Evolutionary conservation across 2,888 invertebrate genomes (phyloP), one percentile per base, ranked within the genome.

Genomic region (Catotricha subobsoleta): DNA sequence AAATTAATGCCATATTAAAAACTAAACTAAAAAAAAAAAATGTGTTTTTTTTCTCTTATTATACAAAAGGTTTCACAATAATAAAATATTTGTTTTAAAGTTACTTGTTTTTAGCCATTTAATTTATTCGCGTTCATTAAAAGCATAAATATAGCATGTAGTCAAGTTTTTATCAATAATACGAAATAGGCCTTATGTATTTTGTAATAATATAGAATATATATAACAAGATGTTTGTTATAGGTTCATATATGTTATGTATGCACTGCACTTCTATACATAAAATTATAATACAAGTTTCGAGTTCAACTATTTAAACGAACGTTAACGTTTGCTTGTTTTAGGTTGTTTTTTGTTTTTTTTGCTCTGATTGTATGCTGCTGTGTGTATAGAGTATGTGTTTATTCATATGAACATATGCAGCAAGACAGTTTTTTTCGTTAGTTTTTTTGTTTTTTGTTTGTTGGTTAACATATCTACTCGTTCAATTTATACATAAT

Each of bases 41-140:
- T 20, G 34, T n/a, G 19, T 33, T 33, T 33, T 18, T 2, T 4
- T 6, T 21, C 20, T 36, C 36, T 36, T 36, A 25, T 9, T 8
- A 15, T 10, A 25, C 34, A 34, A 13, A 25, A 25, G 23, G 36
- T 36, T 23, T 25, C 25, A 10, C 25, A 6, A 10, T 25, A 8
- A 8, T 25, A 25, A 25, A 25, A 25, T 10, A 25, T 25, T 25
- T 10, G 36, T 36, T 36, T 6, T 25, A 25, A 25, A 23, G 36
- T 36, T 36, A 25, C 36, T 23, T 36, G n/a, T 36, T 36, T 36
- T 36, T 23, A 36, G 23, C 36, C 36, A 36, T 36, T 39, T 39
- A 39, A 39, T 39, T 39, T 39, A 39, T 39, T 39, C 39, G 39
- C 30, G 30, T 39, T 39, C 39, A 39, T 39, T 39, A 39, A 39